These are phyloP conservation scores for Dryas iulia DNA, from an alignment of 1,140 invertebrate genomes.

Conservation along the genomic window DNA sequence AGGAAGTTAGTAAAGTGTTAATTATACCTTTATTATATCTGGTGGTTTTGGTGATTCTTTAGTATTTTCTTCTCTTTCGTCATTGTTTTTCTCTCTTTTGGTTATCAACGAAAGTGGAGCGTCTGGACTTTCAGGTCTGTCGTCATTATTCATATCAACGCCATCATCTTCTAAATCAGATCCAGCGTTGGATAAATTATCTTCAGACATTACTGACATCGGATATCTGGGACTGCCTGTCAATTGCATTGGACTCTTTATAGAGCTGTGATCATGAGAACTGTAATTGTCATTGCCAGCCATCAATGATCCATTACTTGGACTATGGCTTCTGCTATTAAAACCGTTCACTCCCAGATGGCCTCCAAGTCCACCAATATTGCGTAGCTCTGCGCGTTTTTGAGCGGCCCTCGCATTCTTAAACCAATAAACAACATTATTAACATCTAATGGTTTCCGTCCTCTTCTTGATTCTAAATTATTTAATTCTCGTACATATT, in stretches of 20 bases:
- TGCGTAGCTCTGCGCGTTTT: slow-evolving; percentile 90
- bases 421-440: slow-evolving; percentile 99
- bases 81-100: slow-evolving; percentile 73
- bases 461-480: slow-evolving; percentile 94
- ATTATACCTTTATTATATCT: slow-evolving; percentile 75
- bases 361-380: slow-evolving; percentile 78
- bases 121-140: slow-evolving; percentile 83
- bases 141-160: slow-evolving; percentile 77
- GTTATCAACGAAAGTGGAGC: slow-evolving; percentile 86
- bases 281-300: slow-evolving; percentile 78
- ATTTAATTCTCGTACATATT: slow-evolving; percentile 96
- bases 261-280: slow-evolving; percentile 79
- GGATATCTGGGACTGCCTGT: slow-evolving; percentile 75
- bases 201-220: slow-evolving; percentile 81
- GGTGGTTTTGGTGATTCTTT: slow-evolving; percentile 76
- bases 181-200: slow-evolving; percentile 81
- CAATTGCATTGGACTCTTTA: slow-evolving; percentile 78
- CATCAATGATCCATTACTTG: slow-evolving; percentile 81
- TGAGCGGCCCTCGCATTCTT: slow-evolving; percentile 98
- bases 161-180: slow-evolving; percentile 84
- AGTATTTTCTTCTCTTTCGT: slow-evolving; percentile 59
- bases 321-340: slow-evolving; percentile 82
- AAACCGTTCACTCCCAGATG: slow-evolving; percentile 83
- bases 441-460: slow-evolving; percentile 95
- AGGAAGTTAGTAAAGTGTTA: neutral